These are phyloP conservation scores for Lepidocyrtinus sp. DNA, from an alignment of 2,888 invertebrate species.

Conservation along the genomic window DNA sequence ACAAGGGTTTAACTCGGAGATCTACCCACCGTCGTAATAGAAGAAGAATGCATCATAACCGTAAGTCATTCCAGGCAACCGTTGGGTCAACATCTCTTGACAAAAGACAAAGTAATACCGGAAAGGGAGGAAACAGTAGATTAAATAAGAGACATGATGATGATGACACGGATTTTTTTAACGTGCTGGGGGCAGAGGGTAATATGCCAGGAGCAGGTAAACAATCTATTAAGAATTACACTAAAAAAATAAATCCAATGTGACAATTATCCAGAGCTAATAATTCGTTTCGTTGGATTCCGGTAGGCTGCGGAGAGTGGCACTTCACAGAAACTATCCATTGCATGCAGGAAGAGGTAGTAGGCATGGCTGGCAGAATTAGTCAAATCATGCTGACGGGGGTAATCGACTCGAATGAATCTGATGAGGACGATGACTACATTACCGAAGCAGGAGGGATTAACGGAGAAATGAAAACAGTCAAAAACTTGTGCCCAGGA, in stretches of 20 bases:
- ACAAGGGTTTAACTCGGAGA: no score
- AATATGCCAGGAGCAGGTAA: no score
- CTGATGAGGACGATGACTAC: not conserved
- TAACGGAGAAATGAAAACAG: not conserved
- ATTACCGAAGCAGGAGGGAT: not conserved
- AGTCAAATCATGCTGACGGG: conserved; percentile 7
- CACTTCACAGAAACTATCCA: not conserved
- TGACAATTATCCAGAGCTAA: no score
- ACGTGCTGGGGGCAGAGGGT: no score
- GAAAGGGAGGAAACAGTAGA: not conserved
- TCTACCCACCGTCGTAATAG: no score
- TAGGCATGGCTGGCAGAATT: not conserved
- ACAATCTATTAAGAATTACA: no score
- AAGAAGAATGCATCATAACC: no score
- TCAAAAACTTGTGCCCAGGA: conserved; percentile 32
- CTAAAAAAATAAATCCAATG: no score
- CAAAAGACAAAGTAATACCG: no score
- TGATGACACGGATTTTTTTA: not conserved
- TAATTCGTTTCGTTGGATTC: no score
- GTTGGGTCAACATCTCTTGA: no score
- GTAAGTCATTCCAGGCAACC: no score
- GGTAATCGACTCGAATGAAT: conserved; percentile 3
- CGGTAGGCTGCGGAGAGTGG: conserved; percentile 33
- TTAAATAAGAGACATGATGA: not conserved
- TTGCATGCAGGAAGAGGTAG: conserved; percentile 21